Percentiles rank a stretch among this genome's conserved stretches.
phyloP scores from a whole-genome alignment of 2,888 invertebrate species.

The Lottia scabra region DNA sequence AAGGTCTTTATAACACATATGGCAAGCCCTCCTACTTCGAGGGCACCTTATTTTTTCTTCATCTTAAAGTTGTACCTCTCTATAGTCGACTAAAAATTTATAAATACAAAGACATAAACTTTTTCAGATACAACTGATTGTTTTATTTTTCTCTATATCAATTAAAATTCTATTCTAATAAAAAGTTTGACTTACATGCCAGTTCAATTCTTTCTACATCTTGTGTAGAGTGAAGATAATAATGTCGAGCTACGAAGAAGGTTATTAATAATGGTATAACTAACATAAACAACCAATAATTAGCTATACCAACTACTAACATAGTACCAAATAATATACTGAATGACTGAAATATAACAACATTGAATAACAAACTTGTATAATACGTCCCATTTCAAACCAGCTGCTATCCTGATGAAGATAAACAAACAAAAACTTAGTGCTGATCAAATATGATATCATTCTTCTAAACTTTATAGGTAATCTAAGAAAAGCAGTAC shows the following conservation, averaged over 20 bases:
- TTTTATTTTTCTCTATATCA: too few relatives aligned
- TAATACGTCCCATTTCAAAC: too few relatives aligned
- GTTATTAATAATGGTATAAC: constrained; percentile 42
- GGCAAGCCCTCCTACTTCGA: constrained; percentile 1
- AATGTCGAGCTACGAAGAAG: constrained; percentile 37
- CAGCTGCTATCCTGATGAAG: too few relatives aligned
- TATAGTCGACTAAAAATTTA: too few relatives aligned
- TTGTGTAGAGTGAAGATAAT: constrained; percentile 44
- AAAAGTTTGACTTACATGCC: constrained; percentile 26
- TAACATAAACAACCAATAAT: constrained; percentile 50
- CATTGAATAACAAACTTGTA: not conserved
- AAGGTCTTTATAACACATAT: constrained; percentile 4
- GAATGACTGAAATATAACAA: constrained; percentile 37
- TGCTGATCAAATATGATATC: too few relatives aligned
- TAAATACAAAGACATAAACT: too few relatives aligned
- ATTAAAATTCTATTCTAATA: too few relatives aligned
- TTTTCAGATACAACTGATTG: too few relatives aligned
- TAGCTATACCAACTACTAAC: constrained; percentile 38
- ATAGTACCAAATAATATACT: constrained; percentile 41
- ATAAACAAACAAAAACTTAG: too few relatives aligned
- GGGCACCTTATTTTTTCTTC: constrained; percentile 9
- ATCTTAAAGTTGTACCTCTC: too few relatives aligned
- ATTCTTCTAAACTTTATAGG: too few relatives aligned
- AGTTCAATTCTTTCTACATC: constrained; percentile 45
- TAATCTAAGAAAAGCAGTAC: too few relatives aligned